These are phyloP conservation scores for Serranus cabrilla DNA, from an alignment of 2,797 vertebrate genomes.

Conservation along the genomic window DNA sequence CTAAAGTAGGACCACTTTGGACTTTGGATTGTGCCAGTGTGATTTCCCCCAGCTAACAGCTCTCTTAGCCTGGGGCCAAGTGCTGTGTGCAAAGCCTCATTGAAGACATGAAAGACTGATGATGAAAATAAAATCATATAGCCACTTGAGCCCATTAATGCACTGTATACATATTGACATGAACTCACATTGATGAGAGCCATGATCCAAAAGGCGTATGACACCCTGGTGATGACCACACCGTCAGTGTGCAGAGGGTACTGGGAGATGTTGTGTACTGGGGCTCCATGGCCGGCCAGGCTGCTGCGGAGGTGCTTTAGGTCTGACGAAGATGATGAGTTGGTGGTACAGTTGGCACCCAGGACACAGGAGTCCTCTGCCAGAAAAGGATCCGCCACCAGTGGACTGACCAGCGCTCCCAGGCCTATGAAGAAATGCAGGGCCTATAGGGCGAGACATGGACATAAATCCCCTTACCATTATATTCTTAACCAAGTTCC, in stretches of 20 bases:
- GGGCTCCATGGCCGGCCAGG: slow-evolving; percentile 76
- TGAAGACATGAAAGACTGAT: too few relatives aligned
- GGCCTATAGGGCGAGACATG: slow-evolving; percentile 81
- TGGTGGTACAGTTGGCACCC: slow-evolving; percentile 83
- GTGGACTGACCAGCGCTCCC: slow-evolving; percentile 93
- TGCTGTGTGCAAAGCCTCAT: too few relatives aligned
- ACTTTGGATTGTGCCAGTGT: too few relatives aligned
- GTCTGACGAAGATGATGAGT: slow-evolving; percentile 67
- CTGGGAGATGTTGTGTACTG: slow-evolving; percentile 83
- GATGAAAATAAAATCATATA: too few relatives aligned
- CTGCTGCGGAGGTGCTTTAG: slow-evolving; percentile 87
- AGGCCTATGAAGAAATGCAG: slow-evolving; percentile 97
- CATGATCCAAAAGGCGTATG: slow-evolving; percentile 99
- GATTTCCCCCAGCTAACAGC: too few relatives aligned
- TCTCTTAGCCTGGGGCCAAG: too few relatives aligned
- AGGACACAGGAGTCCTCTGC: slow-evolving; percentile 91
- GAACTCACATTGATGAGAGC: slow-evolving; percentile 94
- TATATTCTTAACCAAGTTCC: neutral
- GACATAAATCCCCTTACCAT: neutral
- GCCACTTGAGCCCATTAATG: too few relatives aligned
- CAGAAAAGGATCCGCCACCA: slow-evolving; percentile 96
- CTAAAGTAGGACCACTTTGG: too few relatives aligned
- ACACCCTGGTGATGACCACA: slow-evolving; percentile 85
- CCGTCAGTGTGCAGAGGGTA: slow-evolving; percentile 83
- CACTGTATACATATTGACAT: neutral